These are phyloP conservation scores for Digitonthophagus gazella DNA, from an alignment of 2,888 invertebrate species.

Conservation along the genomic window DNA sequence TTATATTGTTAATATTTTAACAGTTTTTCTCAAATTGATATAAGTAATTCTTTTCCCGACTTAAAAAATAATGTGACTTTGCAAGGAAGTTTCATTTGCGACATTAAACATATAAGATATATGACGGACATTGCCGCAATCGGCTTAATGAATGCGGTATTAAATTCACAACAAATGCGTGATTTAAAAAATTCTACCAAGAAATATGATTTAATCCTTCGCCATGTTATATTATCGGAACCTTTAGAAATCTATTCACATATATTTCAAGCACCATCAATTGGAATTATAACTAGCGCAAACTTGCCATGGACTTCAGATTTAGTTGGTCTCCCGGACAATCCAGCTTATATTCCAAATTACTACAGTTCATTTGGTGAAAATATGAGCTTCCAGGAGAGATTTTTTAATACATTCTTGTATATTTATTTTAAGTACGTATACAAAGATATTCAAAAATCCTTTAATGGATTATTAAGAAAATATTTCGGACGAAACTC, in stretches of 20 bases:
- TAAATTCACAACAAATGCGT: not conserved
- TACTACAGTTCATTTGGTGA: constrained; percentile 54
- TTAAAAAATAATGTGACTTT: constrained; percentile 29
- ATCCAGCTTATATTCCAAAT: constrained; percentile 59
- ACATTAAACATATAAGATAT: constrained; percentile 7
- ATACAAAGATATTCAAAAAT: constrained; percentile 12
- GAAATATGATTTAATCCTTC: constrained; percentile 60
- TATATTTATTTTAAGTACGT: constrained; percentile 13
- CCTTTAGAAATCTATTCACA: constrained; percentile 60
- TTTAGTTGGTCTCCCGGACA: constrained; percentile 56
- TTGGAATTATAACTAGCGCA: constrained; percentile 56
- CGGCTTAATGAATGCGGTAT: not conserved
- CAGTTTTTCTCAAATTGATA: constrained; percentile 33
- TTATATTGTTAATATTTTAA: constrained; percentile 15
- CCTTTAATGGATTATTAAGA: constrained; percentile 5
- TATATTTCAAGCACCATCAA: constrained; percentile 55
- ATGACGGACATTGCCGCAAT: not conserved
- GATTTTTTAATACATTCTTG: constrained; percentile 50
- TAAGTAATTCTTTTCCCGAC: constrained; percentile 26
- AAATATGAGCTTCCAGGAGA: constrained; percentile 50
- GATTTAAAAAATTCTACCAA: constrained; percentile 39
- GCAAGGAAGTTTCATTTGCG: constrained; percentile 1
- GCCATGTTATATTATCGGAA: constrained; percentile 60
- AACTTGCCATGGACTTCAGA: constrained; percentile 58
- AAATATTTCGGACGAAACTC: constrained; percentile 54